Evolutionary conservation across 2,113 vertebrate species (phyloP), one percentile per base, ranked within the genome.

Genomic region (Orientallactaga bullata): DNA sequence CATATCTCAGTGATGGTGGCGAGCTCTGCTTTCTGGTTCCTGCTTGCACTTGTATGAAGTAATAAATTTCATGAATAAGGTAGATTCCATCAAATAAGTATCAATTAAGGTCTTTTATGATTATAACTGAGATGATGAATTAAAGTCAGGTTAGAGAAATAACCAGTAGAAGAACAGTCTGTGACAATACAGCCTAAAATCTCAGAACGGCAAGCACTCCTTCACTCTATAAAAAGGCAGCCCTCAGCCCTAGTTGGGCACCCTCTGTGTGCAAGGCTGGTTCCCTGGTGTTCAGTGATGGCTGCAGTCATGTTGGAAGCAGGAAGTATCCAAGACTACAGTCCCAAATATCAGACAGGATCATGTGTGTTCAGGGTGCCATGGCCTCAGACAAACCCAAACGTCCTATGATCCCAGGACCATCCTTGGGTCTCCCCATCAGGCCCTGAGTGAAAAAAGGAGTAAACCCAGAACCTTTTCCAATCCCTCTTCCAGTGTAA

Each of bases 71-170:
- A 69, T 1, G 32, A 81, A 83, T 77, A 94, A 95, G 91, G 95
- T 94, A 78, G 93, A 81, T 94, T 95, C 89, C 81, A 81, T 94
- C 93, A 95, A 95, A 85, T 95, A 94, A 95, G 76, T 94, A 95
- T 94, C 95, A 94, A 61, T 92, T 95, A 94, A 93, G 68, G 86
- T 92, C 89, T 69, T 96, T 94, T 93, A 95, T 95, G 84, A 93
- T 95, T 89, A 68, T 89, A 83, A 79, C 68, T 0, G 32, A 95
- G 87, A 66, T 92, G 66, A 94, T 94, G 91, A 93, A 95, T 95
- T 82, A 79, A 73, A 93, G 72, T 95, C 83, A 83, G 74, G 84
- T 79, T 92, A 83, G 80, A 94, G 86, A 63, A 90, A 80, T 72
- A 90, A 55, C 85, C 7, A 28, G 61, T 72, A 74, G 74, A 91